A percentile compares a stretch with the other conserved stretches of the same genome.
Evolutionary conservation across 35 echinoderm and acorn worm species (phyloP).

Genomic region (Chiridota heheva): DNA sequence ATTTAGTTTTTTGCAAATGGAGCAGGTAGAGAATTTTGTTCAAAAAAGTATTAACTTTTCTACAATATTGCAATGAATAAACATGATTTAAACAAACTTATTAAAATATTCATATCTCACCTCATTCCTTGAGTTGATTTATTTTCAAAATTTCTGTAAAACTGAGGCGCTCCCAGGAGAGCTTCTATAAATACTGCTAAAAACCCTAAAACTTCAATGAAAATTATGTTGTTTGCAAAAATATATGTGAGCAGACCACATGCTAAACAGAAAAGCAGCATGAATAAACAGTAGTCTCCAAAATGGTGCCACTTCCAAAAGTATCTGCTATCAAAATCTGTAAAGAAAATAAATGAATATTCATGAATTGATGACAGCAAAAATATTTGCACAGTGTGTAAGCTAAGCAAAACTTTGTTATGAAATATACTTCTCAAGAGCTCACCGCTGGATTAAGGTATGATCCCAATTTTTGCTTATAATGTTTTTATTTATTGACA

Average conservation of each 20-base stretch:
- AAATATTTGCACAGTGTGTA: no score
- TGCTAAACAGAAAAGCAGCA: conserved; percentile 59
- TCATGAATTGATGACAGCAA: no score
- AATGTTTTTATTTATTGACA: no score
- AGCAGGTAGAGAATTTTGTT: no score
- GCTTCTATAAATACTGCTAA: conserved; percentile 95
- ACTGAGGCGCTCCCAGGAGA: conserved; percentile 90
- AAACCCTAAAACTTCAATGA: conserved; percentile 84
- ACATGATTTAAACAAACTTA: no score
- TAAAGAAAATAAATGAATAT: conserved; percentile 28
- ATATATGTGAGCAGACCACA: conserved; percentile 63
- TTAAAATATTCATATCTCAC: conserved; percentile 43
- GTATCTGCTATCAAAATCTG: conserved; percentile 87
- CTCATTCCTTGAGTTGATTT: conserved; percentile 98
- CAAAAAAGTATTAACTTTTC: no score
- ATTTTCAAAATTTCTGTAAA: conserved; percentile 90
- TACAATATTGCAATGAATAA: no score
- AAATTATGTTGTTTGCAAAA: conserved; percentile 52
- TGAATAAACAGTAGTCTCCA: conserved; percentile 82
- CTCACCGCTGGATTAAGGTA: no score
- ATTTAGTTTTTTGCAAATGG: no score
- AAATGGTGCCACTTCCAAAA: conserved; percentile 97
- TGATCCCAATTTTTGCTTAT: no score
- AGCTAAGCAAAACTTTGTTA: no score
- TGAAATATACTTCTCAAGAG: no score